Percentiles rank a stretch among this genome's conserved stretches.
phyloP scores from a whole-genome alignment of 2,888 invertebrate genomes.

The Drosophila barbarae region DNA sequence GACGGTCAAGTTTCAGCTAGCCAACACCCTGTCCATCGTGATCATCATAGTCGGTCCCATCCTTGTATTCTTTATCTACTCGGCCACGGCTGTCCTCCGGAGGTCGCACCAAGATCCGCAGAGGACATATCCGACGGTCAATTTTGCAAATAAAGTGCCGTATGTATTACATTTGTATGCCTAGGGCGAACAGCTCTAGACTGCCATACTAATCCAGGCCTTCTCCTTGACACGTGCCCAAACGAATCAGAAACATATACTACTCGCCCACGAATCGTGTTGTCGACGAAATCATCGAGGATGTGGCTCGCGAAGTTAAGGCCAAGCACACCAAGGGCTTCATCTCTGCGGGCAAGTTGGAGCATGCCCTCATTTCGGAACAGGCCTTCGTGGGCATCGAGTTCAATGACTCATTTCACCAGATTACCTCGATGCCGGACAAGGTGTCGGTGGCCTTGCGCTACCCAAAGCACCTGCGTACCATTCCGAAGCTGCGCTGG shows the following conservation, averaged over 20 bases:
- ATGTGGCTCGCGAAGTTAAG: not conserved
- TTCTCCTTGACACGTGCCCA: not conserved
- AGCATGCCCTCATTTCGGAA: slow-evolving; percentile 4
- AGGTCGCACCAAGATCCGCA: not conserved
- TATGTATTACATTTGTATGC: slow-evolving; percentile 6
- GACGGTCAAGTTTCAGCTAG: slow-evolving; percentile 16
- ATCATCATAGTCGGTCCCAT: slow-evolving; percentile 22
- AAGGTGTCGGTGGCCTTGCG: slow-evolving; percentile 35
- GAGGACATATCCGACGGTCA: slow-evolving; percentile 2
- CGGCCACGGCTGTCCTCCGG: slow-evolving; percentile 9
- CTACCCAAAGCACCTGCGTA: slow-evolving; percentile 41
- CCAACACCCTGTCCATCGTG: slow-evolving; percentile 16
- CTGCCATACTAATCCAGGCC: slow-evolving; percentile 14
- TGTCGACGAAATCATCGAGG: slow-evolving; percentile 1
- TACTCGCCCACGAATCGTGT: slow-evolving; percentile 22
- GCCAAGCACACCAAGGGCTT: not conserved
- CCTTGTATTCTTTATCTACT: slow-evolving; percentile 16
- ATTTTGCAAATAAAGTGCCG: slow-evolving; percentile 10
- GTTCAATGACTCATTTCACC: slow-evolving; percentile 37
- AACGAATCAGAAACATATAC: slow-evolving; percentile 15
- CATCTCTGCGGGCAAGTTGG: slow-evolving; percentile 5
- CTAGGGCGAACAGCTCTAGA: not conserved
- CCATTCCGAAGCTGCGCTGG: slow-evolving; percentile 4
- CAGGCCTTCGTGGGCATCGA: slow-evolving; percentile 47
- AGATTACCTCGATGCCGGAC: slow-evolving; percentile 22